Conservation (phyloP, 1,140 invertebrate genomes). For the Bombus turneri region DNA sequence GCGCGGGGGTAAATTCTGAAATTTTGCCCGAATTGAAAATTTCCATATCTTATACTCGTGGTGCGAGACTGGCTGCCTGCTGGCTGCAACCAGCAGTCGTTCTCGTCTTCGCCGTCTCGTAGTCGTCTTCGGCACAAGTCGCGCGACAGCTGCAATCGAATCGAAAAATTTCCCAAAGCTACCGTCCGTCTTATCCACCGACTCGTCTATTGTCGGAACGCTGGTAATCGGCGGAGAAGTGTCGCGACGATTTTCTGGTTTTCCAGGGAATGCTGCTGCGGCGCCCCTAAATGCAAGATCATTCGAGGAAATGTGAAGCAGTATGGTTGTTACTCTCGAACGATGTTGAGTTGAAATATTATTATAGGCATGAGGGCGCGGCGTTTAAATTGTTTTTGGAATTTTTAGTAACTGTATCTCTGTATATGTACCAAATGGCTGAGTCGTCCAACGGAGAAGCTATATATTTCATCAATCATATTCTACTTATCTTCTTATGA, state of each 20-base stretch:
- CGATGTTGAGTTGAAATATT: not conserved
- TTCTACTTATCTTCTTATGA: too few relatives aligned
- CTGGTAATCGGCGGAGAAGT: conserved; percentile 36
- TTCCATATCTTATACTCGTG: conserved; percentile 77
- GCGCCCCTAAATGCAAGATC: not conserved
- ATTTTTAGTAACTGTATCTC: not conserved
- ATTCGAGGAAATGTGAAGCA: not conserved
- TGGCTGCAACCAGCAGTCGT: conserved; percentile 56
- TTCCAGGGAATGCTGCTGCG: not conserved
- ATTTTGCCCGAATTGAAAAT: conserved; percentile 81
- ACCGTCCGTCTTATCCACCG: conserved; percentile 45
- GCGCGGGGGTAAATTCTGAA: conserved; percentile 77
- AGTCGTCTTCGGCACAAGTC: conserved; percentile 4
- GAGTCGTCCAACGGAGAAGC: not conserved
- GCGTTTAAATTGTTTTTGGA: not conserved
- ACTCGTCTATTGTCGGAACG: conserved; percentile 32
- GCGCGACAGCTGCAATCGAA: conserved; percentile 70
- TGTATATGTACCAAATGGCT: not conserved
- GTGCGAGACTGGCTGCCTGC: conserved; percentile 39
- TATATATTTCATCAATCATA: not conserved
- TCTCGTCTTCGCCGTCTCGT: conserved; percentile 36
- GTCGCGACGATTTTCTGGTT: conserved; percentile 21
- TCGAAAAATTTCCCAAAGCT: conserved; percentile 65
- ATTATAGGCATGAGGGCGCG: not conserved
- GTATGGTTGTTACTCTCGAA: not conserved